Conservation (phyloP, 2,888 invertebrate species). For the Cataglyphis albicans region DNA sequence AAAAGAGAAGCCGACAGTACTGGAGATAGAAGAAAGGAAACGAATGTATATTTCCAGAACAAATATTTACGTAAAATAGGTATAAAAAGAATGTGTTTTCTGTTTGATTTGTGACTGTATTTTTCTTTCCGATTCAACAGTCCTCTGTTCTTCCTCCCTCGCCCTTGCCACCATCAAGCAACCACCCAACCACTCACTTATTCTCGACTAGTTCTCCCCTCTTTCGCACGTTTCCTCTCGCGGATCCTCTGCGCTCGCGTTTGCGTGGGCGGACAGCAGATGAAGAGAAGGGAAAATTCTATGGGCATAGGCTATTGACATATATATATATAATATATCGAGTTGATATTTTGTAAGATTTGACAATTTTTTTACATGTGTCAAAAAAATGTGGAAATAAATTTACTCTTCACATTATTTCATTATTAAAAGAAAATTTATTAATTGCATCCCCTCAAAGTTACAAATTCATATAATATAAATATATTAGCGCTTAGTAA, state of each 20-base stretch:
- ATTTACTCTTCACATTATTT: neutral
- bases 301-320: constrained; percentile 25
- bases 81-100: constrained; percentile 80
- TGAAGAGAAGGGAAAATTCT: constrained; percentile 29
- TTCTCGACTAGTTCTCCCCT: constrained; percentile 39
- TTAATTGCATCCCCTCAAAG: no score
- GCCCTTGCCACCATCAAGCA: constrained; percentile 23
- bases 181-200: constrained; percentile 32
- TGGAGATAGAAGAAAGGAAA: constrained; percentile 64
- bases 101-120: constrained; percentile 82
- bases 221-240: neutral
- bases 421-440: no score
- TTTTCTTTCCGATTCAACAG: constrained; percentile 77
- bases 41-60: constrained; percentile 81
- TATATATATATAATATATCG: constrained; percentile 4
- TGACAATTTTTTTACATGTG: constrained; percentile 7
- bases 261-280: neutral
- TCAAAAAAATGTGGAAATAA: neutral
- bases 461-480: neutral
- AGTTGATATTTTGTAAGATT: constrained; percentile 27
- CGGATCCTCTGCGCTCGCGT: neutral
- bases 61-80: constrained; percentile 80
- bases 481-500: no score
- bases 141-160: constrained; percentile 51
- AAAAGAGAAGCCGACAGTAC: constrained; percentile 41